Evolutionary conservation across 2,113 vertebrate genomes (phyloP).

Genomic region (Neodontobutis hainanensis): DNA sequence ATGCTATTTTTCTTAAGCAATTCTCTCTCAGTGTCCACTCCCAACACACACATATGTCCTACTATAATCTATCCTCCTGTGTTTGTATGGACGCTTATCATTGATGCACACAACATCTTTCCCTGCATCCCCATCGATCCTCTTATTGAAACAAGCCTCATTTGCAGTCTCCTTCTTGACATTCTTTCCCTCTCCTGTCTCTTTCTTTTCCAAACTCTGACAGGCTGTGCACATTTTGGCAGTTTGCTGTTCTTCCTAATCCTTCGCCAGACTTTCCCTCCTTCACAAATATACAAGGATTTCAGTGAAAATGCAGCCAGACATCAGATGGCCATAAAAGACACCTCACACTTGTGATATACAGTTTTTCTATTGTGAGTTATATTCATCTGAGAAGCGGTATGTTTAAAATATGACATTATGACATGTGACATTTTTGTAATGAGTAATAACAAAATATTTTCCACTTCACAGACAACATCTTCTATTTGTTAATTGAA

Average conservation of each 20-base stretch:
- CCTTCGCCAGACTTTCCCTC: slow-evolving; percentile 72
- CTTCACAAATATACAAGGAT: slow-evolving; percentile 71
- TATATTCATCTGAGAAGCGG: background rate
- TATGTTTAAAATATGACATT: background rate
- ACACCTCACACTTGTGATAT: slow-evolving; percentile 58
- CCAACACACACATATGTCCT: slow-evolving; percentile 30
- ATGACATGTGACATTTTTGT: slow-evolving; percentile 2
- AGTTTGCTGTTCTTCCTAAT: slow-evolving; percentile 77
- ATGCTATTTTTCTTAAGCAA: slow-evolving; percentile 13
- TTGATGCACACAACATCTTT: slow-evolving; percentile 77
- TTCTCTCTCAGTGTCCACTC: slow-evolving; percentile 1
- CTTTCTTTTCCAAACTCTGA: slow-evolving; percentile 73
- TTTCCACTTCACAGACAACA: no score
- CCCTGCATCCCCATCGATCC: slow-evolving; percentile 78
- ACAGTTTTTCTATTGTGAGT: slow-evolving; percentile 38
- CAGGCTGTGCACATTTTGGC: slow-evolving; percentile 76
- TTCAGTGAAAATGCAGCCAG: slow-evolving; percentile 62
- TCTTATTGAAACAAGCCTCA: slow-evolving; percentile 82
- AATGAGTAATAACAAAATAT: background rate
- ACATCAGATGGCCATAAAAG: slow-evolving; percentile 65
- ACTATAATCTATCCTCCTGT: slow-evolving; percentile 43
- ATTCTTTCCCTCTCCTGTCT: slow-evolving; percentile 70
- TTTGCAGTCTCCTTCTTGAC: slow-evolving; percentile 82
- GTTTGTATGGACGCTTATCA: slow-evolving; percentile 77
- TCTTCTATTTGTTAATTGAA: no score